These are phyloP conservation scores for Matsumyia berberina DNA, from an alignment of 2,888 invertebrate species.

Conservation along the genomic window DNA sequence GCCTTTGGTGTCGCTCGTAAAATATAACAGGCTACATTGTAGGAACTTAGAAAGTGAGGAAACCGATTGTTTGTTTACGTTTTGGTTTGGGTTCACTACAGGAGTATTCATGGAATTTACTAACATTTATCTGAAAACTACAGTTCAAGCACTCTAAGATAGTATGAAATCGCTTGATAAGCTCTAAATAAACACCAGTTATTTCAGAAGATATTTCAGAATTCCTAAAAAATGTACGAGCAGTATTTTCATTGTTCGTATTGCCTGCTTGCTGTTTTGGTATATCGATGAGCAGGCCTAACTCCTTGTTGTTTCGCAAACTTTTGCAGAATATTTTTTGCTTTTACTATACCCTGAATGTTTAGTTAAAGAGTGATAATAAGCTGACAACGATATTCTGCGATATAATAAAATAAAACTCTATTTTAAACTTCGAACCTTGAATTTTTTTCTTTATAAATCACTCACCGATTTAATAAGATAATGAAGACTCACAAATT, in stretches of 20 bases:
- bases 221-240: no score
- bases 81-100: no score
- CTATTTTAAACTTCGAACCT: not conserved
- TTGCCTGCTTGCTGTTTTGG: conserved; percentile 12
- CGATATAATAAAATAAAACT: conserved; percentile 2
- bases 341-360: conserved; percentile 2
- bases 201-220: conserved; percentile 23
- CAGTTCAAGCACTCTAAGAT: no score
- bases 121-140: no score
- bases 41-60: no score
- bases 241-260: conserved; percentile 33
- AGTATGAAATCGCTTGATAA: no score
- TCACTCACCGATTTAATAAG: not conserved
- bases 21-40: no score
- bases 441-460: not conserved
- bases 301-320: conserved; percentile 28
- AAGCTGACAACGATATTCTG: not conserved
- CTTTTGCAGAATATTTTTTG: conserved; percentile 18
- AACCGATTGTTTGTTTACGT: no score
- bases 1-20: no score
- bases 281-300: conserved; percentile 20
- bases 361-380: not conserved
- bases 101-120: no score
- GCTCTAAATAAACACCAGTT: conserved; percentile 33
- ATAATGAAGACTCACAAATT: not conserved